Evolutionary conservation across 2,797 vertebrate genomes (phyloP).

Genomic region (Falco concolor): DNA sequence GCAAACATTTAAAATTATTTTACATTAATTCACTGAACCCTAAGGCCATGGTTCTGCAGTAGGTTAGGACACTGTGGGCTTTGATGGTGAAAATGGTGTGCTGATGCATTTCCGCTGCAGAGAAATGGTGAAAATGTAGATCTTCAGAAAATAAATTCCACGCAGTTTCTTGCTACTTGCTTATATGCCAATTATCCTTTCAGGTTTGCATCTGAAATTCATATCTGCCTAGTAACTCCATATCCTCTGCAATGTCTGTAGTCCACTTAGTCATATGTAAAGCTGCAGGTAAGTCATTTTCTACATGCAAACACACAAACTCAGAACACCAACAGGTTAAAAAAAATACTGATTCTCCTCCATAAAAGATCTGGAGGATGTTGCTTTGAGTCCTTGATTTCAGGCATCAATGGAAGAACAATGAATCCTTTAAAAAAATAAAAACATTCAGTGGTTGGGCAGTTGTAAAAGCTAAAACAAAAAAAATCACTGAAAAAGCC

Average conservation of each 20-base stretch:
- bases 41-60: neutral
- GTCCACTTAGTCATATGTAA: neutral
- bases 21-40: constrained; percentile 9
- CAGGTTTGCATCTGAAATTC: constrained; percentile 3
- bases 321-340: neutral
- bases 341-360: neutral
- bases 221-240: constrained; percentile 1
- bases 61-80: neutral
- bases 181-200: neutral
- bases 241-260: neutral
- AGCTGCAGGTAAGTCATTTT: neutral
- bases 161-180: neutral
- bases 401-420: neutral
- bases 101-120: neutral
- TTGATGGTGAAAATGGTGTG: neutral
- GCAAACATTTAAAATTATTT: constrained; percentile 33
- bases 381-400: constrained; percentile 1
- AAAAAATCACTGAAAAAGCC: neutral
- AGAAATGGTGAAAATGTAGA: constrained; percentile 10
- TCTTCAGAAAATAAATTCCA: neutral
- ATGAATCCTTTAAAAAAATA: neutral
- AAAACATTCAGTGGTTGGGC: neutral
- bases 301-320: neutral
- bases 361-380: neutral
- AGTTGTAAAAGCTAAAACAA: neutral